Percentiles rank a stretch among this genome's conserved stretches.
Conservation (phyloP, 2,113 vertebrate genomes). For the Dasyprocta punctata region DNA sequence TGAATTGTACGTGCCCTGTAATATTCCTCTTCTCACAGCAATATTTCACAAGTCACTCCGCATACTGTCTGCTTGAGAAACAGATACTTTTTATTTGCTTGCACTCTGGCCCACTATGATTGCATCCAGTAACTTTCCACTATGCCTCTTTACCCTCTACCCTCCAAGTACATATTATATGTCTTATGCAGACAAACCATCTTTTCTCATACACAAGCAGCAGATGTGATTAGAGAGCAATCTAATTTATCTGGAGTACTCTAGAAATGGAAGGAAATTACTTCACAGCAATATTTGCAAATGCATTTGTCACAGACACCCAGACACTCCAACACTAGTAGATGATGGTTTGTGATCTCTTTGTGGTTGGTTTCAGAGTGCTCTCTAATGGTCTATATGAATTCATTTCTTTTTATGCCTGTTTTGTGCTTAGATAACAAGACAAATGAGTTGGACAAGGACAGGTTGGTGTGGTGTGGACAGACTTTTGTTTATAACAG, state of each 20-base stretch:
- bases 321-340: conserved; percentile 80
- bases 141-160: conserved; percentile 54
- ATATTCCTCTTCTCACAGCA: not conserved
- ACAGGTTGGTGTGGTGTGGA: not conserved
- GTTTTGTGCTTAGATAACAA: conserved; percentile 42
- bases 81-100: conserved; percentile 49
- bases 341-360: conserved; percentile 85
- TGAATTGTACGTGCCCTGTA: not conserved
- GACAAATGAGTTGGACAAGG: conserved; percentile 5
- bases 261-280: conserved; percentile 87
- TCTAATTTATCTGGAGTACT: conserved; percentile 90
- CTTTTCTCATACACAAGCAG: conserved; percentile 85
- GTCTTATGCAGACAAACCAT: conserved; percentile 83
- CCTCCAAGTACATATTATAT: conserved; percentile 71
- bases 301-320: conserved; percentile 87
- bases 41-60: conserved; percentile 28
- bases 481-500: conserved; percentile 27
- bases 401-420: conserved; percentile 57
- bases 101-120: conserved; percentile 11
- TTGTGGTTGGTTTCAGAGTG: conserved; percentile 84
- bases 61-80: conserved; percentile 36
- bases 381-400: conserved; percentile 79
- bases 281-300: conserved; percentile 89
- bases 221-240: conserved; percentile 89
- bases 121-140: conserved; percentile 36